Conservation (phyloP, 2,113 vertebrate genomes). For the Peromyscus polionotus region DNA sequence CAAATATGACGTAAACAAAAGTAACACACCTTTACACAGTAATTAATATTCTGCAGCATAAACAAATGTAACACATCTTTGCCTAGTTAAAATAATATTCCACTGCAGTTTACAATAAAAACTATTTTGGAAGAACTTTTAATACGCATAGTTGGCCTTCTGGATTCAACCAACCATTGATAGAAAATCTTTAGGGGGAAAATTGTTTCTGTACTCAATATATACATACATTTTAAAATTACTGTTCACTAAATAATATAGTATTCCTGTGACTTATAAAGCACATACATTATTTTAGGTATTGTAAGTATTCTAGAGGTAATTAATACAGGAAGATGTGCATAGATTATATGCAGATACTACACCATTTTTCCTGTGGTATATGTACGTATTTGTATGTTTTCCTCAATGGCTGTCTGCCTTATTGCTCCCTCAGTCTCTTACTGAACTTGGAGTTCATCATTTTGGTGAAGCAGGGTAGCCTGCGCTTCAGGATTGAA, state of each 20-base stretch:
- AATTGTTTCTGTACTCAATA: neutral
- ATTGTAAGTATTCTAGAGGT: neutral
- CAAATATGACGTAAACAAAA: neutral
- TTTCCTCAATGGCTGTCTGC: too few relatives aligned
- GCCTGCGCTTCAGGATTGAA: neutral
- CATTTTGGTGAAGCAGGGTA: neutral
- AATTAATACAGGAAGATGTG: neutral
- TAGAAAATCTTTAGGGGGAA: neutral
- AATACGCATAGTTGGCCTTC: neutral
- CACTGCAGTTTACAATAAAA: slow-evolving; percentile 23
- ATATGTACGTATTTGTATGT: neutral
- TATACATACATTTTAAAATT: neutral
- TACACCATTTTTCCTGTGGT: neutral
- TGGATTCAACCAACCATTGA: neutral
- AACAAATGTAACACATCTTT: neutral
- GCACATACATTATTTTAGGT: neutral
- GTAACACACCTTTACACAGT: neutral
- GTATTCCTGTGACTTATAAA: neutral
- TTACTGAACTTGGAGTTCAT: neutral
- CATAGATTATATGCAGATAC: neutral
- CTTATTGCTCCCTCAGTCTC: neutral
- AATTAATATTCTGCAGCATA: neutral
- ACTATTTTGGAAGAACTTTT: slow-evolving; percentile 53
- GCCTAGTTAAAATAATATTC: neutral
- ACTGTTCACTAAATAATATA: neutral